Base-by-base conservation (phyloP, 2,888 invertebrate species). In the Cryptops parisi region DNA sequence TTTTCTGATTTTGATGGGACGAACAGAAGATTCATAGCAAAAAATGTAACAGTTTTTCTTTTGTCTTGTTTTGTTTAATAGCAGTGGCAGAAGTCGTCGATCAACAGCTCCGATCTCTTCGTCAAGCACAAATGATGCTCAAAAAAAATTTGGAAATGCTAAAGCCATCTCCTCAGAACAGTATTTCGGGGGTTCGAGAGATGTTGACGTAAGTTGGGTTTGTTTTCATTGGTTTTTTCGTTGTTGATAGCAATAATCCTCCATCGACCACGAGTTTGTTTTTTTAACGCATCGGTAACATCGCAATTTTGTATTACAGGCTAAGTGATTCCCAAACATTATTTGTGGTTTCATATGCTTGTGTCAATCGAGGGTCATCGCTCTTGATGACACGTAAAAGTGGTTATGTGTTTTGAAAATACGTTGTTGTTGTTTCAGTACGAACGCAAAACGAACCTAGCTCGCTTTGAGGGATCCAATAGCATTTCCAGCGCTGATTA, bases 111-210 rank as follows among this genome's bases (percentile, higher is more conserved):
- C 44, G 44, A 23, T 38, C 12, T 51, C 57, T 41, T 40, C 52
- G 19, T 72, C 73, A 5, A 77, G 62, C 52, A 61, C 64, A 46
- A 62, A 81, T 45, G 83, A 83, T 62, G 81, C 83, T 56, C 87
- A 88, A 68, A 89, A 88, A 72, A 97, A 97, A 73, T 98, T 97
- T 69, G 96, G 91, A 48, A 82, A 84, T 62, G 94, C 97, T 2
- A 98, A 98, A 71, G 87, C 93, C 15, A 98, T 98, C 65, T 96
- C 96, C 55, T 97, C 97, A 0, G 91, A 93, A 66, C 94, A 94
- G 74, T 96, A 81, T 75, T 97, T 97, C 69, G 85, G 85, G 5
- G 85, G 83, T 62, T 77, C 77, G 56, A 67, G 70, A 54, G 72
- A 76, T 63, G 78, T 78, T 61, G 72, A 74, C 59, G 74, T 73